Evolutionary conservation across 2,113 vertebrate genomes (phyloP).

Genomic region (Dromas ardeola): DNA sequence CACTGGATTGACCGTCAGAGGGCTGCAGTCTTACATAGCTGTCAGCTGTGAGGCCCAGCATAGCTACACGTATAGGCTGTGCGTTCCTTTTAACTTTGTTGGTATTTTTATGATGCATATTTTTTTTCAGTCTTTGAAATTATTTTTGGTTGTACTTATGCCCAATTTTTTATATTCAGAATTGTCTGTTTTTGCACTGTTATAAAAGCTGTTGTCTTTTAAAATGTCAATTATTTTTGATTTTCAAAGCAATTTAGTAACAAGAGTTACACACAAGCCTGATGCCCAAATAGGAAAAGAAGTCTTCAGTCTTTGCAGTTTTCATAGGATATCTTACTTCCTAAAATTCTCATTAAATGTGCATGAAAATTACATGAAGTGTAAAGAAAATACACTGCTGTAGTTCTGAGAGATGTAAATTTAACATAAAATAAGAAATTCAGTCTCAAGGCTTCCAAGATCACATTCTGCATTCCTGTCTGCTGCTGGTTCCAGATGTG

Average conservation of each 20-base stretch:
- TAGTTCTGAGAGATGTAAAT: not conserved
- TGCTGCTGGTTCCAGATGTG: not conserved
- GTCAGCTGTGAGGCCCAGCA: not conserved
- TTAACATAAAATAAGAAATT: not conserved
- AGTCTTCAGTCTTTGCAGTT: not conserved
- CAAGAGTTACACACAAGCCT: not conserved
- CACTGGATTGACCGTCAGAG: not conserved
- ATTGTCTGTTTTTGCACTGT: not conserved
- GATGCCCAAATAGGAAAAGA: not conserved
- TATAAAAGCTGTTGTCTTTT: not conserved
- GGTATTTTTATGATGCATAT: not conserved
- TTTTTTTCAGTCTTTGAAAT: not conserved
- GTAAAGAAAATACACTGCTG: not conserved
- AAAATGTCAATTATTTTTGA: conserved; percentile 39
- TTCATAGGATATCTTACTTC: not conserved
- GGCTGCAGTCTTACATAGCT: not conserved
- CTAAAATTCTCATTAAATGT: conserved; percentile 3
- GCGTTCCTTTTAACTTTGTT: not conserved
- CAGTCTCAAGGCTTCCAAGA: not conserved
- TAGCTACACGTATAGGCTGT: not conserved
- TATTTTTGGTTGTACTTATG: not conserved
- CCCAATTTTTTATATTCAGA: not conserved
- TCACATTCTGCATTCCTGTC: not conserved
- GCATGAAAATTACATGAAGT: not conserved
- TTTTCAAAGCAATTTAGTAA: conserved; percentile 32